Evolutionary conservation across 2,888 invertebrate genomes (phyloP).

Genomic region (Helleia helle): DNA sequence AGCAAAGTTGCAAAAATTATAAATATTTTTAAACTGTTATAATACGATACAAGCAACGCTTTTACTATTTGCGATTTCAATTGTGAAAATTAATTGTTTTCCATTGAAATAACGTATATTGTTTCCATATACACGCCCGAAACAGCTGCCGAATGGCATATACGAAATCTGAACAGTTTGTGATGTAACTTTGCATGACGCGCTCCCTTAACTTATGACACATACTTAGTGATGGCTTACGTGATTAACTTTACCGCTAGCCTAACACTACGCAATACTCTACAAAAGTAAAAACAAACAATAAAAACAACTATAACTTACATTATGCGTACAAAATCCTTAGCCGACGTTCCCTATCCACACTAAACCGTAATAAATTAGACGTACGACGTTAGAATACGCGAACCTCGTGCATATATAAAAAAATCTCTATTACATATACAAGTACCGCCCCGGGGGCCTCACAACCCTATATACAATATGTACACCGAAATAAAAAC

Average conservation of each 20-base stretch:
- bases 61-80: no score
- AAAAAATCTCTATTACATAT: slow-evolving; percentile 47
- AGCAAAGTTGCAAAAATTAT: no score
- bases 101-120: no score
- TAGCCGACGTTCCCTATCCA: slow-evolving; percentile 48
- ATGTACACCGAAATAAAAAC: slow-evolving; percentile 73
- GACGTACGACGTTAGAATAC: slow-evolving; percentile 56
- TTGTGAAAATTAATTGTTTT: no score
- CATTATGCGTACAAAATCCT: slow-evolving; percentile 68
- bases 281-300: slow-evolving; percentile 51
- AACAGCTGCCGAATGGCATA: slow-evolving; percentile 10
- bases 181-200: slow-evolving; percentile 1
- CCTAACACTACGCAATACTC: slow-evolving; percentile 23
- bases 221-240: slow-evolving; percentile 46
- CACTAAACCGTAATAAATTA: slow-evolving; percentile 54
- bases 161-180: not conserved
- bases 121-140: no score
- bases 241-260: slow-evolving; percentile 43
- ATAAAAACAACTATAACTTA: slow-evolving; percentile 72
- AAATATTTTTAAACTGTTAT: no score
- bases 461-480: slow-evolving; percentile 68
- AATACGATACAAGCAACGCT: no score
- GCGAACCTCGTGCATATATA: slow-evolving; percentile 64
- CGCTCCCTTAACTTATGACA: slow-evolving; percentile 6
- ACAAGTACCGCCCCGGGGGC: slow-evolving; percentile 46